Evolutionary conservation across 2,888 invertebrate species (phyloP), one percentile per base, ranked within the genome.

Genomic region (Idaea biselata): DNA sequence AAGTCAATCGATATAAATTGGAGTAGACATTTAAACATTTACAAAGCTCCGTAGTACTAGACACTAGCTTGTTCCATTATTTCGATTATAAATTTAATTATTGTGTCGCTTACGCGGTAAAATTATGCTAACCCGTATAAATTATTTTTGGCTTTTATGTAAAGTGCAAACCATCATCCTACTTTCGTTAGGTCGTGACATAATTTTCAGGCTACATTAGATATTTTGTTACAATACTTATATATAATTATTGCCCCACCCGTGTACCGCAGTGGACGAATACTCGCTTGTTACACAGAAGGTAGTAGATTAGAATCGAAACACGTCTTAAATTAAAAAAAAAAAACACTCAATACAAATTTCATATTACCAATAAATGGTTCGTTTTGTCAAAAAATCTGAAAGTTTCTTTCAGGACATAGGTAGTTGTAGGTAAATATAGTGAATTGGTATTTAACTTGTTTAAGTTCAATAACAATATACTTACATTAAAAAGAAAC

Each of bases 381-480:
- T 44, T 32, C 44, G 11, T 44, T 44, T 44, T 44, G 2, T 44
- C 0, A 44, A 14, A 8, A 44, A 8, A 3, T 8, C 44, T 44
- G 14, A 14, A 7, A 1, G 44, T 44, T 44, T 44, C 44, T 25
- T 25, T 25, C 25, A 25, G 1, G 25, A 25, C 25, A 5, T 25
- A 25, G 25, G 25, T 25, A 25, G 5, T 25, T 25, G 25, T 25
- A 3, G 25, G 25, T 25, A 25, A 25, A 25, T 1, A 5, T 25
- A 25, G 16, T 55, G 17, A 55, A 55, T n/a, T 17, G 1, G 14
- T 14, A 55, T 14, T 55, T 4, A 55, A 55, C 55, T n/a, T n/a
- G 16, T 55, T 55, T 6, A 55, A 55, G 16, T 55, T 55, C n/a
- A 55, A 55, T 55, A 55, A 8, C 55, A 55, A 55, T 55, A 14